phyloP scores from a whole-genome alignment of 2,113 vertebrate species.

The Lonchura striata region DNA sequence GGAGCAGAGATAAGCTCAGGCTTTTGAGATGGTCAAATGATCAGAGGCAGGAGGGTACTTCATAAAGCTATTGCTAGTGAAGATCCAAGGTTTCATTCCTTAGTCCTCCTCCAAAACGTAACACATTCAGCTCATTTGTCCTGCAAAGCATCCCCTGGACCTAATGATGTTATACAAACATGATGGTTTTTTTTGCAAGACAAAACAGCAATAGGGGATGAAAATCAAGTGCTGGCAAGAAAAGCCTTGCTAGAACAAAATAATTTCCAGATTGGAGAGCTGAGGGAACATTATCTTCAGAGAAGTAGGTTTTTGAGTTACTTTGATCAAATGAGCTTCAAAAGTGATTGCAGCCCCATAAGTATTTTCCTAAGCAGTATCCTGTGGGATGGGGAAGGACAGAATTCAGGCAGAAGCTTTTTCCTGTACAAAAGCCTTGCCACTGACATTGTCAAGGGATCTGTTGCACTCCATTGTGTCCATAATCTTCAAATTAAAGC shows the following conservation, averaged over 20 bases:
- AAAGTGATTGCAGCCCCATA: conserved; percentile 18
- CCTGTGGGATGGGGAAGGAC: conserved; percentile 20
- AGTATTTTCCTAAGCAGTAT: conserved; percentile 30
- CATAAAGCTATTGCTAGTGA: neutral
- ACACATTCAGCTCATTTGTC: neutral
- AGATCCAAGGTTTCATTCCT: neutral
- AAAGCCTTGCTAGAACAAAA: neutral
- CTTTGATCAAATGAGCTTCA: conserved; percentile 43
- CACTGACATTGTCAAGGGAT: conserved; percentile 51
- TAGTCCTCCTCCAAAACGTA: neutral
- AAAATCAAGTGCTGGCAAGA: neutral
- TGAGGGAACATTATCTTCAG: neutral
- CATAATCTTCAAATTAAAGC: conserved; percentile 53
- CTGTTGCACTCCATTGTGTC: conserved; percentile 10
- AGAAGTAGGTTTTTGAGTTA: neutral
- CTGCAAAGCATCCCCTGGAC: neutral
- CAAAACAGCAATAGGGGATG: neutral
- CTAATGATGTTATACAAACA: neutral
- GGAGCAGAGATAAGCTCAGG: neutral
- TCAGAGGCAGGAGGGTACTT: neutral
- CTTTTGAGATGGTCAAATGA: neutral
- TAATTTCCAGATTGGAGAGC: neutral
- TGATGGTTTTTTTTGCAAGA: neutral
- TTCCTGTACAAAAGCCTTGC: conserved; percentile 30
- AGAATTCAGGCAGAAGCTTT: conserved; percentile 29